These are phyloP conservation scores for Drosophila ustulata DNA, from an alignment of 2,888 invertebrate species.

Conservation along the genomic window DNA sequence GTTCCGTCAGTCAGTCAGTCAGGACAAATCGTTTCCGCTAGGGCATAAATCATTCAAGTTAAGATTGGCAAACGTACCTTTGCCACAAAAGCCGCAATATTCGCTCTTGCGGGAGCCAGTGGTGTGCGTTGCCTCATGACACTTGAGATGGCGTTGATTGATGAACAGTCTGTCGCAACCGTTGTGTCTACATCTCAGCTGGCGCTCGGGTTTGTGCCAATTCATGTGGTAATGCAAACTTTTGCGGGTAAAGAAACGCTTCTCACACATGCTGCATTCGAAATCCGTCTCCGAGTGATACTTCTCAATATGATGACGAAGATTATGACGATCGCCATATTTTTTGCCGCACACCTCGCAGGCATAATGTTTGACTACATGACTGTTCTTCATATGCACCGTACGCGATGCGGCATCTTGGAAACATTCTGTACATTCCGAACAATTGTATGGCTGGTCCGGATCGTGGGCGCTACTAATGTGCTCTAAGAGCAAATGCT, in stretches of 20 bases:
- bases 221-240: slow-evolving; percentile 82
- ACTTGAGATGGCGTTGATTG: slow-evolving; percentile 78
- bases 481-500: slow-evolving; percentile 72
- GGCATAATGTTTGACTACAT: slow-evolving; percentile 73
- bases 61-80: slow-evolving; percentile 55
- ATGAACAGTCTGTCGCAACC: slow-evolving; percentile 82
- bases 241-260: slow-evolving; percentile 81
- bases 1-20: no score
- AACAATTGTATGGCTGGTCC: slow-evolving; percentile 78
- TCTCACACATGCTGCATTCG: slow-evolving; percentile 77
- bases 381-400: slow-evolving; percentile 76
- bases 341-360: slow-evolving; percentile 80
- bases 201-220: slow-evolving; percentile 80
- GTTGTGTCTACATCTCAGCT: slow-evolving; percentile 73
- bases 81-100: slow-evolving; percentile 79
- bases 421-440: slow-evolving; percentile 73
- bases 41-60: background rate
- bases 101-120: slow-evolving; percentile 71
- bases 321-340: slow-evolving; percentile 80
- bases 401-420: slow-evolving; percentile 82
- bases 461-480: slow-evolving; percentile 69
- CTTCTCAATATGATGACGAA: slow-evolving; percentile 79
- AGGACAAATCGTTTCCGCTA: background rate
- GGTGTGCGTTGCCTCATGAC: slow-evolving; percentile 79
- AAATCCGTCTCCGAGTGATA: slow-evolving; percentile 82